These are phyloP conservation scores for Parazoanthus atlanticus DNA, from an alignment of 92 coral and sea anemone species.

Conservation along the genomic window DNA sequence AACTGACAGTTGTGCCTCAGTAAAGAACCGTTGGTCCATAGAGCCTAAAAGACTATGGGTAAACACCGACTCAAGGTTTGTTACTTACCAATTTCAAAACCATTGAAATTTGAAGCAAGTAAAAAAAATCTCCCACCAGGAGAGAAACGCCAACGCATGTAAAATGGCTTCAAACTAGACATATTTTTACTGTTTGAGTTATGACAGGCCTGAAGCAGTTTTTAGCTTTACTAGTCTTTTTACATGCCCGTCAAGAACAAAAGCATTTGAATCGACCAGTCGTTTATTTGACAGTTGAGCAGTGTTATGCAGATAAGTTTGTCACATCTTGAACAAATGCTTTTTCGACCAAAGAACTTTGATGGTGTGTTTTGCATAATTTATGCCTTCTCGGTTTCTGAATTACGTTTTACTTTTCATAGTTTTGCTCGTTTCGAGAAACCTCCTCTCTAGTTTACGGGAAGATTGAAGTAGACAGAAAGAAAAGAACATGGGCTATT, in stretches of 20 bases:
- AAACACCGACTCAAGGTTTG: neutral
- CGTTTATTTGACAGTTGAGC: conserved; percentile 8
- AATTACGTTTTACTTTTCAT: neutral
- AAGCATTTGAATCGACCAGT: conserved; percentile 1
- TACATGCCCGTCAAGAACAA: conserved; percentile 1
- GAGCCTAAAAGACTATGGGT: neutral
- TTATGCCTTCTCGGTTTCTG: neutral
- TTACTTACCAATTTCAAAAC: neutral
- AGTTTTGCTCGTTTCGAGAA: neutral
- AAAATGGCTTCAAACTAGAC: neutral
- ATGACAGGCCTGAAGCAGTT: conserved; percentile 5
- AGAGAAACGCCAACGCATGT: neutral
- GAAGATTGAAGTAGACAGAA: neutral
- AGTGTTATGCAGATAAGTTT: conserved; percentile 12
- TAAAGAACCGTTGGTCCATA: conserved; percentile 7
- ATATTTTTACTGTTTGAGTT: neutral
- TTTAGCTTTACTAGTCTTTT: neutral
- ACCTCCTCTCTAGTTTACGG: neutral
- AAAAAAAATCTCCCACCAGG: neutral
- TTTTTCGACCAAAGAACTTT: neutral
- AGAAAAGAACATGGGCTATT: neutral
- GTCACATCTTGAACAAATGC: neutral
- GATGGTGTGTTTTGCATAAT: conserved; percentile 4
- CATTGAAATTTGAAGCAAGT: neutral
- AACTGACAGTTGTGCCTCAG: neutral